These are phyloP conservation scores for Chrysolina oricalcia DNA, from an alignment of 2,888 invertebrate genomes.

Conservation along the genomic window DNA sequence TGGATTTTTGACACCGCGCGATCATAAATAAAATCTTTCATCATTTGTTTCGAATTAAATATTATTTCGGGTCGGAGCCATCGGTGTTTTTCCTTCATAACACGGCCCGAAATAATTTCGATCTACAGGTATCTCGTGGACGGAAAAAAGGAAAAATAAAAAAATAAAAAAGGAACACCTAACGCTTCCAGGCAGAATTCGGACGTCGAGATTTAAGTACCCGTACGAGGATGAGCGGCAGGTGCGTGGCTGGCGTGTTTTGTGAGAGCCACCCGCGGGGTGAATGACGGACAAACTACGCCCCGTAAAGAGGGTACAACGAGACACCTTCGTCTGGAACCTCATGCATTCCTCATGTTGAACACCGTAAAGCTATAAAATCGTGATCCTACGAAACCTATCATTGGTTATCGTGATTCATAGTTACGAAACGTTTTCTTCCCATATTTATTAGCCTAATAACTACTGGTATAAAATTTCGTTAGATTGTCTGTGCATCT, in stretches of 20 bases:
- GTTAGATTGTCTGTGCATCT: constrained; percentile 12
- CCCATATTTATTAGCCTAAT: constrained; percentile 21
- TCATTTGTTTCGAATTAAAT: constrained; percentile 16
- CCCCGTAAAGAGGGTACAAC: constrained; percentile 59
- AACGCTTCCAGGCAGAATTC: constrained; percentile 47
- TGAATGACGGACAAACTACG: constrained; percentile 62
- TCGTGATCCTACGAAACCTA: constrained; percentile 46
- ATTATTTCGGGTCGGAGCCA: constrained; percentile 6
- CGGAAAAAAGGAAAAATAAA: constrained; percentile 33
- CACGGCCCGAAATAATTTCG: constrained; percentile 45
- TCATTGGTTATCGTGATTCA: constrained; percentile 49
- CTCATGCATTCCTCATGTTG: constrained; percentile 31
- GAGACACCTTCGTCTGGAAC: constrained; percentile 54
- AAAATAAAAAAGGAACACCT: constrained; percentile 42
- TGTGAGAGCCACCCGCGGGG: constrained; percentile 63
- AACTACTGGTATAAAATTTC: constrained; percentile 25
- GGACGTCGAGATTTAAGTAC: constrained; percentile 48
- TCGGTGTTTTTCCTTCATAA: constrained; percentile 21
- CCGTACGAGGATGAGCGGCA: constrained; percentile 55
- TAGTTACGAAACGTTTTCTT: constrained; percentile 38
- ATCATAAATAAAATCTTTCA: constrained; percentile 23
- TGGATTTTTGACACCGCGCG: background rate
- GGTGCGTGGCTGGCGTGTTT: constrained; percentile 61
- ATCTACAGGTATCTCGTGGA: constrained; percentile 47
- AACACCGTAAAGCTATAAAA: constrained; percentile 47